Conservation (phyloP, 2,113 vertebrate genomes). For the Hemiscyllium ocellatum region DNA sequence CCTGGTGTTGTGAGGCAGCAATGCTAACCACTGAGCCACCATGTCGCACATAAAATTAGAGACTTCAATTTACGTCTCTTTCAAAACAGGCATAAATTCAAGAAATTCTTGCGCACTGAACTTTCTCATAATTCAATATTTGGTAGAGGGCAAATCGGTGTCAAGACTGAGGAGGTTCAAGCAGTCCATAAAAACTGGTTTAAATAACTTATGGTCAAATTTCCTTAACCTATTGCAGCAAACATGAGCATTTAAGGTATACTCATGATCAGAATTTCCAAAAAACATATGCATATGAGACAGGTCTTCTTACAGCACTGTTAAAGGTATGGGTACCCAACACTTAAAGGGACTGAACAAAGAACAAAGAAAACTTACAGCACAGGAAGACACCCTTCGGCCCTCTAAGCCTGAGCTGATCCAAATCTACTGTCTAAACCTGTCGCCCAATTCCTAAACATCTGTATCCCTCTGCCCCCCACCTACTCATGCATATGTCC, state of each 20-base stretch:
- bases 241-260: neutral
- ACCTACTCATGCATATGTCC: too few species aligned
- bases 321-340: neutral
- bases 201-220: neutral
- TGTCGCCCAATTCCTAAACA: too few species aligned
- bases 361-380: too few species aligned
- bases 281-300: too few species aligned
- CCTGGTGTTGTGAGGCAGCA: too few species aligned
- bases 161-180: neutral
- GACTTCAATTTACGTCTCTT: neutral
- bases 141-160: neutral
- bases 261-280: neutral
- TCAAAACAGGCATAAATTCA: neutral
- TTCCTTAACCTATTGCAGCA: neutral
- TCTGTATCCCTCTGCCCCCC: too few species aligned
- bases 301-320: neutral
- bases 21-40: too few species aligned
- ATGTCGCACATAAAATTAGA: neutral
- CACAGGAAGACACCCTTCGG: too few species aligned
- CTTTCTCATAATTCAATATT: neutral
- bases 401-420: too few species aligned
- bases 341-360: neutral
- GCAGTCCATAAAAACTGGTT: neutral
- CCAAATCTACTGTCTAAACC: too few species aligned
- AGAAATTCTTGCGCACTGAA: neutral